These are phyloP conservation scores for Tipula unca DNA, from an alignment of 2,888 invertebrate genomes.

Conservation along the genomic window DNA sequence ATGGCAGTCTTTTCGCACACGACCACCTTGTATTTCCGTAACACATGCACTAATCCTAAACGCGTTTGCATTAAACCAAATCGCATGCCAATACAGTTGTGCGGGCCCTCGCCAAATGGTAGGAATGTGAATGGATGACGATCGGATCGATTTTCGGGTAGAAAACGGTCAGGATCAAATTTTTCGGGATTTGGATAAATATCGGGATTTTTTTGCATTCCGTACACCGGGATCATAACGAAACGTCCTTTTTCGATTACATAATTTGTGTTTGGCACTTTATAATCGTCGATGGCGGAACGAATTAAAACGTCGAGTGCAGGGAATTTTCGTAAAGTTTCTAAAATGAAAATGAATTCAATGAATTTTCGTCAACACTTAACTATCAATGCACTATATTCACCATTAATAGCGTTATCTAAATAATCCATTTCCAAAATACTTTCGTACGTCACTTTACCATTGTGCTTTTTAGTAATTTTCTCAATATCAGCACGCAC, in stretches of 20 bases:
- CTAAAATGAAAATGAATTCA: constrained; percentile 29
- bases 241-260: too few species aligned
- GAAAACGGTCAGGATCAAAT: too few species aligned
- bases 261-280: too few species aligned
- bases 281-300: too few species aligned
- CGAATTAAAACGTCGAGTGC: too few species aligned
- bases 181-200: too few species aligned
- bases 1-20: constrained; percentile 26
- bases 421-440: constrained; percentile 37
- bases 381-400: too few species aligned
- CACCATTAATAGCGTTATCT: neutral
- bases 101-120: constrained; percentile 27
- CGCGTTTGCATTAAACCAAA: constrained; percentile 23
- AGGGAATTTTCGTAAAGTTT: constrained; percentile 44
- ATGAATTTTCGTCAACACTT: neutral
- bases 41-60: constrained; percentile 20
- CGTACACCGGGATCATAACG: too few species aligned
- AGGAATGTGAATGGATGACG: constrained; percentile 32
- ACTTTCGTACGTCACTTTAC: constrained; percentile 38
- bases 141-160: constrained; percentile 43
- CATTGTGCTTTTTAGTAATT: constrained; percentile 22
- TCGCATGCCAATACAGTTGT: constrained; percentile 28
- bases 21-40: constrained; percentile 24
- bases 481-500: neutral
- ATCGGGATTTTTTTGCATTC: too few species aligned